Conservation (phyloP, 2,113 vertebrate species). For the Oreocharis arfaki region DNA sequence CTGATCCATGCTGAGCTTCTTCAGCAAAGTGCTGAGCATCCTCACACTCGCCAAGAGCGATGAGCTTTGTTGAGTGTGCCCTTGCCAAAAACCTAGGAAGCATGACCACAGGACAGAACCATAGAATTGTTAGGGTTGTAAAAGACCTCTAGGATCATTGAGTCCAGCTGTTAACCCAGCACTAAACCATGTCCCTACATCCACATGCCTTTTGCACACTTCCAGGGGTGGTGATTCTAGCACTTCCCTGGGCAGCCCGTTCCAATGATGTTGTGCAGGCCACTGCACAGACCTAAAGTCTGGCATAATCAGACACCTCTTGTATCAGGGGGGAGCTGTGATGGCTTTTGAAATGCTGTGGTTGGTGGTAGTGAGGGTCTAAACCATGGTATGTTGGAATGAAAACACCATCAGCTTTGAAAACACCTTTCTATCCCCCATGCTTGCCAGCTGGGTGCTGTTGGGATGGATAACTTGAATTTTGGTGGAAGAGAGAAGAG, state of each 20-base stretch:
- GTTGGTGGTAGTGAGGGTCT: not conserved
- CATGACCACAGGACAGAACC: not conserved
- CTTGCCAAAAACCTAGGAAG: not conserved
- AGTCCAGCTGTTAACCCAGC: not conserved
- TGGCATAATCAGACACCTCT: not conserved
- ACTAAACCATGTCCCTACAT: not conserved
- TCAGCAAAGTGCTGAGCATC: not conserved
- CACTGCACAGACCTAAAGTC: not conserved
- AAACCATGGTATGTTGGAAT: not conserved
- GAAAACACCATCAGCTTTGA: not conserved
- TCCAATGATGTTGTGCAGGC: not conserved
- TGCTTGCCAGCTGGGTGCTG: not conserved
- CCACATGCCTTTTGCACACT: rapidly evolving
- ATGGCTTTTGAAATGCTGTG: not conserved
- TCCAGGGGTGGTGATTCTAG: not conserved
- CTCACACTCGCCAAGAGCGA: not conserved
- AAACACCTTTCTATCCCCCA: not conserved
- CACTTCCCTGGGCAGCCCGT: not conserved
- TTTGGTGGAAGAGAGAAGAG: not conserved
- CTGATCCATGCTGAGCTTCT: not conserved
- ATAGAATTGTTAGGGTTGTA: not conserved
- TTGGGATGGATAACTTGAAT: not conserved
- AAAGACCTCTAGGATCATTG: not conserved
- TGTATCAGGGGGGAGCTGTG: not conserved
- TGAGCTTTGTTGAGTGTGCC: not conserved